phyloP scores from a whole-genome alignment of 2,797 vertebrate species.

The Pagetopsis macropterus region DNA sequence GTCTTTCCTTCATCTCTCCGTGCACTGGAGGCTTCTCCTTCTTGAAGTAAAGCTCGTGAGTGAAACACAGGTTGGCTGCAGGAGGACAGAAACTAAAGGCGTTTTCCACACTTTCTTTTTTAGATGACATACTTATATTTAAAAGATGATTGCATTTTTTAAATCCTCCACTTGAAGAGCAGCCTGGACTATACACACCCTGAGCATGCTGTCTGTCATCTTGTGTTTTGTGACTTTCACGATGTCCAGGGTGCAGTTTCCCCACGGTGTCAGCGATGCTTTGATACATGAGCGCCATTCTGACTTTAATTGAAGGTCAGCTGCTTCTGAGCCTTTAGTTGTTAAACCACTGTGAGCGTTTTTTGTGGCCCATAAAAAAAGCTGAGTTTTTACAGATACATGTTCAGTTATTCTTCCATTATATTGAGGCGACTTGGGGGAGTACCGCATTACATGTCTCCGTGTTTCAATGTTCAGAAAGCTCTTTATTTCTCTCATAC shows the following conservation, averaged over 20 bases:
- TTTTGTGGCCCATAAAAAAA: slow-evolving; percentile 33
- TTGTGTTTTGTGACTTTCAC: slow-evolving; percentile 26
- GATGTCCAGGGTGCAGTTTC: slow-evolving; percentile 1
- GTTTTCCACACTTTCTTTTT: neutral
- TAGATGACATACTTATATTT: neutral
- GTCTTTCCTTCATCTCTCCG: slow-evolving; percentile 30
- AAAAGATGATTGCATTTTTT: slow-evolving; percentile 1
- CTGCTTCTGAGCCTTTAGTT: slow-evolving; percentile 32
- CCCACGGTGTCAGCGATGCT: slow-evolving; percentile 36
- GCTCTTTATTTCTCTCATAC: no score
- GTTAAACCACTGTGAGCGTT: slow-evolving; percentile 46
- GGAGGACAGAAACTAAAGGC: neutral
- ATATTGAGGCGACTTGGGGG: no score
- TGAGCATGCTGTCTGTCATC: neutral
- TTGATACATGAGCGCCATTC: slow-evolving; percentile 55
- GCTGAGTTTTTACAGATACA: neutral
- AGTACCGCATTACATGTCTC: no score
- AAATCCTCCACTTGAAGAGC: neutral
- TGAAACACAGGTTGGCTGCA: slow-evolving; percentile 8
- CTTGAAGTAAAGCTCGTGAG: slow-evolving; percentile 23
- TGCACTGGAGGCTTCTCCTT: slow-evolving; percentile 16
- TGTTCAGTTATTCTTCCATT: no score
- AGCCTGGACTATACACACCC: slow-evolving; percentile 5
- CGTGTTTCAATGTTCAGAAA: no score
- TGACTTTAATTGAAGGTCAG: slow-evolving; percentile 66